Percentiles rank a stretch among this genome's conserved stretches.
Evolutionary conservation across 2,888 invertebrate species (phyloP).

Genomic region (Tetropium fuscum): DNA sequence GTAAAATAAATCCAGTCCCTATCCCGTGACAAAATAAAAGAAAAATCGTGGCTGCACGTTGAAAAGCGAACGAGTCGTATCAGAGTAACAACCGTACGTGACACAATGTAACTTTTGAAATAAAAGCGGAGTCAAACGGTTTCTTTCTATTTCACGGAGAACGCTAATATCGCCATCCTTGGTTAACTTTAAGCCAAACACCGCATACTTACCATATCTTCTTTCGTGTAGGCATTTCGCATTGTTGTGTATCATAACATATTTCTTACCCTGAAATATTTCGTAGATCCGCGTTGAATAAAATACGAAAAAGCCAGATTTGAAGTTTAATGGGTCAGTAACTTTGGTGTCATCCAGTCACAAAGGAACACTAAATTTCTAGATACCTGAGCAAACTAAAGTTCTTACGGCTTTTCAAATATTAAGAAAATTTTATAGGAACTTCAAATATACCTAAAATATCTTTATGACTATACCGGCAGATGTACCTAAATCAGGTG

Average conservation of each 20-base stretch:
- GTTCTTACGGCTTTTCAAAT: constrained; percentile 38
- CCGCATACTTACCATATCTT: constrained; percentile 25
- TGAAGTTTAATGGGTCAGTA: constrained; percentile 51
- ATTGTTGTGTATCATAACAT: constrained; percentile 47
- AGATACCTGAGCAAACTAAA: constrained; percentile 35
- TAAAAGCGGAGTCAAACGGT: constrained; percentile 37
- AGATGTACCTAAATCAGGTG: constrained; percentile 9
- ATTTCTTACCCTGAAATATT: constrained; percentile 46
- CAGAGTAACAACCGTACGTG: constrained; percentile 53
- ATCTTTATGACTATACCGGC: constrained; percentile 28
- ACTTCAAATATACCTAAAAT: too few species aligned
- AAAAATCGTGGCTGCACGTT: constrained; percentile 48
- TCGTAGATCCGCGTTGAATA: constrained; percentile 37
- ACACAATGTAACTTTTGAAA: constrained; percentile 50
- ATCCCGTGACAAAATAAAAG: constrained; percentile 26
- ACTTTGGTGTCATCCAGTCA: constrained; percentile 36
- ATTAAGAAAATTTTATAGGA: constrained; percentile 36
- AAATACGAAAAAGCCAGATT: constrained; percentile 39
- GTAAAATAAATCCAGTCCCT: constrained; percentile 3
- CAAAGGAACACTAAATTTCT: constrained; percentile 34
- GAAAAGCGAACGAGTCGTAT: constrained; percentile 44
- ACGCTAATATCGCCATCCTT: background rate
- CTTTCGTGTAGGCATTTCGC: constrained; percentile 32
- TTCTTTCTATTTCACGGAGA: constrained; percentile 11
- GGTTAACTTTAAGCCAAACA: constrained; percentile 7